These are phyloP conservation scores for Ceratothoa steindachneri DNA, from an alignment of 2,888 invertebrate genomes.

Conservation along the genomic window DNA sequence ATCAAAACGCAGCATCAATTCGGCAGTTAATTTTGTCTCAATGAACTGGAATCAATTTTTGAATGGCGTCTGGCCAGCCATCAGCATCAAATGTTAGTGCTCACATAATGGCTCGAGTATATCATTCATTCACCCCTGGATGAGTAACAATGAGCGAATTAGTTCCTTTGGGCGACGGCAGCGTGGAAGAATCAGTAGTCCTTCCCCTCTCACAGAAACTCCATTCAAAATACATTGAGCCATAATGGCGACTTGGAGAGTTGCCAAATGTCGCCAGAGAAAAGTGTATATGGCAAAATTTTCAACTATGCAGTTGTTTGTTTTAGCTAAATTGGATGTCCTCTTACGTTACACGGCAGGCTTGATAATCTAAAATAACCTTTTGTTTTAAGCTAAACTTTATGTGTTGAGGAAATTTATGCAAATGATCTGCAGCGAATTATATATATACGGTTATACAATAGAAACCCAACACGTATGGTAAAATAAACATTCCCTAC, in stretches of 20 bases:
- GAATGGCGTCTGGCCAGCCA: background rate
- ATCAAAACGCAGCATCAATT: constrained; percentile 19
- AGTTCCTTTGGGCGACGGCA: constrained; percentile 17
- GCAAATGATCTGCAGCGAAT: background rate
- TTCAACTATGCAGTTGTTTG: background rate
- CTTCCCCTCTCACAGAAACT: background rate
- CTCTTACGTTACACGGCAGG: background rate
- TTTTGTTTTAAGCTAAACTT: background rate
- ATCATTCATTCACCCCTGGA: constrained; percentile 42
- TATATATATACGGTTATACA: too few relatives aligned
- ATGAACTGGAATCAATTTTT: constrained; percentile 22
- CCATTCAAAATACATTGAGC: background rate
- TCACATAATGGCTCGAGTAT: constrained; percentile 34
- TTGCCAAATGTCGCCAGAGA: background rate
- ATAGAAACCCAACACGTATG: too few relatives aligned
- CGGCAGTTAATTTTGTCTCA: constrained; percentile 33
- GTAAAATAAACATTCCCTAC: too few relatives aligned
- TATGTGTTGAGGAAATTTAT: background rate
- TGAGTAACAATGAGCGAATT: constrained; percentile 40
- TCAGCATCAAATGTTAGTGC: constrained; percentile 34
- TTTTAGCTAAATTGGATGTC: background rate
- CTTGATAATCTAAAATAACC: background rate
- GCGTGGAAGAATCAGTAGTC: background rate
- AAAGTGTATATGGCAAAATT: background rate
- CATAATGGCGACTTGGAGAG: background rate